A percentile compares a stretch with the other conserved stretches of the same genome.
phyloP scores from a whole-genome alignment of 2,113 vertebrate genomes.

The Cheirogaleus medius region DNA sequence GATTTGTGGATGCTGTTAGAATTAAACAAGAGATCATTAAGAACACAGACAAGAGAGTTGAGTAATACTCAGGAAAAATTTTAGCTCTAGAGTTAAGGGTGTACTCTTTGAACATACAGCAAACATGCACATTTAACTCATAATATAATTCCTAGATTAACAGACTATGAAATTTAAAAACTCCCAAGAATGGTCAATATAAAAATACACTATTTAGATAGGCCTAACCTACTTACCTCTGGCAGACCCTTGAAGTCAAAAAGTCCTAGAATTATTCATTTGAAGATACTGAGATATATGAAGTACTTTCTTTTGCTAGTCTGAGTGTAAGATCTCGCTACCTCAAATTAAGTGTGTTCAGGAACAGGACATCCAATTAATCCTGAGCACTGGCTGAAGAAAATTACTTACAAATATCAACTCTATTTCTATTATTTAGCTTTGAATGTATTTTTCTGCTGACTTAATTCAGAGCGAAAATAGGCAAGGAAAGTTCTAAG shows the following conservation, averaged over 20 bases:
- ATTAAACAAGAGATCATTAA: constrained; percentile 60
- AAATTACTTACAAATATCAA: constrained; percentile 46
- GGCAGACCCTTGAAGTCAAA: constrained; percentile 10
- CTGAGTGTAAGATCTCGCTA: constrained; percentile 31
- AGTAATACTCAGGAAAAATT: neutral
- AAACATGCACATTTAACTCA: constrained; percentile 61
- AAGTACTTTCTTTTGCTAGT: constrained; percentile 35
- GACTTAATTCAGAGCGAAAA: constrained; percentile 59
- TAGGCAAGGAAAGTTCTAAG: constrained; percentile 39
- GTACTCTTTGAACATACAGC: neutral
- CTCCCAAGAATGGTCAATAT: constrained; percentile 3
- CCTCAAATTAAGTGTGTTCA: constrained; percentile 19
- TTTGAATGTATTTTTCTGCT: constrained; percentile 49
- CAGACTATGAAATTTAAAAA: constrained; percentile 34
- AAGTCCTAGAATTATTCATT: constrained; percentile 39
- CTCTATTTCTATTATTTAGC: constrained; percentile 20
- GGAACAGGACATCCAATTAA: constrained; percentile 44
- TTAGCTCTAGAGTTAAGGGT: constrained; percentile 21
- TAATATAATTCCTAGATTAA: constrained; percentile 1
- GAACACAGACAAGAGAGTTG: constrained; percentile 18
- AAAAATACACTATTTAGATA: constrained; percentile 54
- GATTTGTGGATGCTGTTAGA: constrained; percentile 87
- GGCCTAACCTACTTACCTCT: constrained; percentile 74
- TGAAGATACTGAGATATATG: constrained; percentile 50
- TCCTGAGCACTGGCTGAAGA: constrained; percentile 56